phyloP scores from a whole-genome alignment of 2,888 invertebrate species.

The Melanargia galathea region DNA sequence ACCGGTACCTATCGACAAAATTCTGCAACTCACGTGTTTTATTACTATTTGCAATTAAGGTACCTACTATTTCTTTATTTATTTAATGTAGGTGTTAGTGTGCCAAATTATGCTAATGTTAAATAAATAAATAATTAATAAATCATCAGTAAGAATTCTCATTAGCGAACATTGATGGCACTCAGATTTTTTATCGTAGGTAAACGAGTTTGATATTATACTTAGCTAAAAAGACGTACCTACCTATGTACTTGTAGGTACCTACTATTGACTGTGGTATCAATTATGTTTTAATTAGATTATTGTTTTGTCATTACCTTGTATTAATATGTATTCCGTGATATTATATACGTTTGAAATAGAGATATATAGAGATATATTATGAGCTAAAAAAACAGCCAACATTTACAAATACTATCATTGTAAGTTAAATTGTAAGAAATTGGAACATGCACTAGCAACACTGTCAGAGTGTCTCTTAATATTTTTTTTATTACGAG shows the following conservation, averaged over 20 bases:
- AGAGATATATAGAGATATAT: no score
- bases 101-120: no score
- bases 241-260: no score
- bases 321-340: no score
- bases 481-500: slow-evolving; percentile 3
- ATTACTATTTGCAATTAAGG: background rate
- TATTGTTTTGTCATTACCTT: background rate
- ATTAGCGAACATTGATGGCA: slow-evolving; percentile 23
- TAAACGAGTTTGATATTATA: background rate
- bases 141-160: slow-evolving; percentile 36
- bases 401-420: background rate
- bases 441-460: background rate
- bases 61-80: background rate
- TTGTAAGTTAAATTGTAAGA: background rate
- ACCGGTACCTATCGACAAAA: background rate
- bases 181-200: slow-evolving; percentile 27
- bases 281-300: background rate
- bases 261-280: no score
- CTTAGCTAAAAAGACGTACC: no score
- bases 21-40: background rate
- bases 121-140: no score
- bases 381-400: background rate
- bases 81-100: slow-evolving; percentile 36
- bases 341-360: no score
- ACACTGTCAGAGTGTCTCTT: background rate